phyloP scores from a whole-genome alignment of 2,113 vertebrate species.

The Haemorhous mexicanus region DNA sequence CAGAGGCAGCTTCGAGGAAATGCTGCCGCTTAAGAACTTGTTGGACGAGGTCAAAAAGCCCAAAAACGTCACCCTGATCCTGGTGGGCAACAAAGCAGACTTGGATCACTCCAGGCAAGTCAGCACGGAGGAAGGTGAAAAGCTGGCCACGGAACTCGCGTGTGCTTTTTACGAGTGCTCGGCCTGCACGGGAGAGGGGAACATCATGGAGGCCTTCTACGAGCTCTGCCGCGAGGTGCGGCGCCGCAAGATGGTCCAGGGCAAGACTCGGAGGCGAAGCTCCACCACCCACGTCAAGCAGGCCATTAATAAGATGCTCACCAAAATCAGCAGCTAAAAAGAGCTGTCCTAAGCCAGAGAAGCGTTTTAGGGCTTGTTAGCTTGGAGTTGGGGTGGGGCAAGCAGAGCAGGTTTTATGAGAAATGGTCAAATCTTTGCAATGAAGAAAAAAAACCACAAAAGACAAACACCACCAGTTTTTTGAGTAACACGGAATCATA shows the following conservation, averaged over 20 bases:
- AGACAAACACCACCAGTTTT: neutral
- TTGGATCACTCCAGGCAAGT: constrained; percentile 93
- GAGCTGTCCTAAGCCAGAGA: neutral
- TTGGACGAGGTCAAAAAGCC: constrained; percentile 94
- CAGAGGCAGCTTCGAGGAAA: constrained; percentile 92
- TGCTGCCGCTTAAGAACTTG: constrained; percentile 86
- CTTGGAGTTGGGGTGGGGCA: neutral
- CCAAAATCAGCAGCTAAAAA: constrained; percentile 96
- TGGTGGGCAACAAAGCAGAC: constrained; percentile 97
- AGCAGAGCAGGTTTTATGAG: neutral
- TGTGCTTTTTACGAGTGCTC: constrained; percentile 98
- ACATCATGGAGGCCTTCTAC: constrained; percentile 88
- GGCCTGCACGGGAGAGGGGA: constrained; percentile 89
- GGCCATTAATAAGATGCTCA: constrained; percentile 99
- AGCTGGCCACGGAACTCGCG: constrained; percentile 90
- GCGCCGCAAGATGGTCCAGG: constrained; percentile 89
- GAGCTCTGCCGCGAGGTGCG: constrained; percentile 93
- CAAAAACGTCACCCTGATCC: constrained; percentile 90
- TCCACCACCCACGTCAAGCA: constrained; percentile 98
- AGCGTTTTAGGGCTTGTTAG: neutral
- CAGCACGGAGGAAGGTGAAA: constrained; percentile 92
- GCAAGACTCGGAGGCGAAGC: constrained; percentile 91
- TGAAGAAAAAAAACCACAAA: neutral
- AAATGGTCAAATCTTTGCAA: neutral
- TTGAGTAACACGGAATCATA: neutral